Evolutionary conservation across 2,113 vertebrate species (phyloP), one percentile per base, ranked within the genome.

Genomic region (Gopherus evgoodei): DNA sequence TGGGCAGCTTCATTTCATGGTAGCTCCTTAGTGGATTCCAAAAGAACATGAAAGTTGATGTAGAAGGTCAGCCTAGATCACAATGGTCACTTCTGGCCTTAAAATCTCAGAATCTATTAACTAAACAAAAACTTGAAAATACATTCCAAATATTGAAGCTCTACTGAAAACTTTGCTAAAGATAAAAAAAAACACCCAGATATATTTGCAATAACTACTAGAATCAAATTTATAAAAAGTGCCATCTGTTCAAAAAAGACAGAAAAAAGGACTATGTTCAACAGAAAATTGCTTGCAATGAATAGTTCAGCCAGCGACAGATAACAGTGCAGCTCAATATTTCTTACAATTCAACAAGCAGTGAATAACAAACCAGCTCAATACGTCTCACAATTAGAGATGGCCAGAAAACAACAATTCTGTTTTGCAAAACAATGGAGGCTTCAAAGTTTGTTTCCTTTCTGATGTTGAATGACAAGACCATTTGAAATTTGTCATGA

Each of bases 231-330:
- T 62, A 78, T 88, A 90, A 42, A 84, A 49, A 96, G 93, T 88
- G 92, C 88, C 91, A 81, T 94, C 83, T 94, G 88, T 88, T 96
- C 89, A 81, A 10, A 93, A 75, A 69, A 83, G 44, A 85, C 4
- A 91, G 86, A 92, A 86, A 86, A 95, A 86, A 95, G 38, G 53
- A 47, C 29, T 91, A 47, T 47, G 49, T 87, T 94, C 89, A 90
- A 87, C 81, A 94, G 87, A 90, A 88, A 21, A 76, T 22, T 10
- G 22, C 72, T 91, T 86, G 11, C 54, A 62, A 91, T 91, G 89
- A 95, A 94, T 93, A 56, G 22, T 93, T 95, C 84, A 95, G 47
- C 88, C 95, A 96, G 14, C 83, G 69, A 92, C 81, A 75, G 96
- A 91, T 88, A 93, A 96, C 47, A 93, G 90, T 5, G 11, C 27